Evolutionary conservation across 2,113 vertebrate genomes (phyloP).

Genomic region (Plestiodon gilberti): DNA sequence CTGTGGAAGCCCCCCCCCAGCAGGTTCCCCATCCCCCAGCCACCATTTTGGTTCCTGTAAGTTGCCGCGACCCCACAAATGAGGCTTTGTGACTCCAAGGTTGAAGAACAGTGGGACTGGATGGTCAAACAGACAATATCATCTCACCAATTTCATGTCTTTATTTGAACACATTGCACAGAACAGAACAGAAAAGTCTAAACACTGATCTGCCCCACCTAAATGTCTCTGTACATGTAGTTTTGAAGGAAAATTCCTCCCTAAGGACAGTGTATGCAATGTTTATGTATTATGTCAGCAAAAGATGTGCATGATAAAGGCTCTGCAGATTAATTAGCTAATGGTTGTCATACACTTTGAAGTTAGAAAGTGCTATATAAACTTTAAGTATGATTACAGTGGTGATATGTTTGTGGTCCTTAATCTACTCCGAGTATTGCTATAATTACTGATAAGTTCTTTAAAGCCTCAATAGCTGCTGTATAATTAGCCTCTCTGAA

Average conservation of each 20-base stretch:
- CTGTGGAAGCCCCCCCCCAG: too few relatives aligned
- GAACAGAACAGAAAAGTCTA: not conserved
- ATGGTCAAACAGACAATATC: not conserved
- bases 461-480: conserved; percentile 41
- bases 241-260: conserved; percentile 43
- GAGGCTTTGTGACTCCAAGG: too few relatives aligned
- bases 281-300: conserved; percentile 49
- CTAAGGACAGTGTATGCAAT: conserved; percentile 38
- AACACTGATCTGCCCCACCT: not conserved
- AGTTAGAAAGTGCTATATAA: conserved; percentile 45
- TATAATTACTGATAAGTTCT: conserved; percentile 56
- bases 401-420: conserved; percentile 51
- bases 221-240: not conserved
- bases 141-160: not conserved
- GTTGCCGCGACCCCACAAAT: too few relatives aligned
- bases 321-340: conserved; percentile 63
- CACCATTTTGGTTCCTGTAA: too few relatives aligned
- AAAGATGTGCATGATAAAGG: conserved; percentile 43
- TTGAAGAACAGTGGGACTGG: too few relatives aligned
- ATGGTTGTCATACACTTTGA: conserved; percentile 62
- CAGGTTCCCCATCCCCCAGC: too few relatives aligned
- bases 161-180: not conserved
- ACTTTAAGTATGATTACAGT: conserved; percentile 45
- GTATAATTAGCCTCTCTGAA: conserved; percentile 60
- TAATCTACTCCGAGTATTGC: conserved; percentile 47